Percentiles rank a stretch among this genome's conserved stretches.
Conservation (phyloP, 2,113 vertebrate genomes). For the Hippocampus comes region DNA sequence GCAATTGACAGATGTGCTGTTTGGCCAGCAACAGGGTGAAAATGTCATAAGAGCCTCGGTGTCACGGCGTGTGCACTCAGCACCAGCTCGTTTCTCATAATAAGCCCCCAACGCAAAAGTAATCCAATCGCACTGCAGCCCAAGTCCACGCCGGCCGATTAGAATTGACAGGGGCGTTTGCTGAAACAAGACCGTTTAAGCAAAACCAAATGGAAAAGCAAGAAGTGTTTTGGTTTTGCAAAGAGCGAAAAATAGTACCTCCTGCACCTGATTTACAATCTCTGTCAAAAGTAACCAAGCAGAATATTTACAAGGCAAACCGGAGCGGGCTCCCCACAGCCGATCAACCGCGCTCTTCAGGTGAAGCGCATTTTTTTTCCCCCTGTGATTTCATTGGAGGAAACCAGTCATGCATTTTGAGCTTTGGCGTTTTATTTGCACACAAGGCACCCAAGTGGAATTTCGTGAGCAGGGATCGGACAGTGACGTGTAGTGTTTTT, state of each 20-base stretch:
- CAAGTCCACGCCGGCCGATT: conserved; percentile 42
- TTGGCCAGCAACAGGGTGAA: conserved; percentile 42
- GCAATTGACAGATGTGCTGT: conserved; percentile 56
- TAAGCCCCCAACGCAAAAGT: conserved; percentile 59
- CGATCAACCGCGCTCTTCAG: conserved; percentile 8
- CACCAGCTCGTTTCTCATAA: conserved; percentile 60
- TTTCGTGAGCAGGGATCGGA: background rate
- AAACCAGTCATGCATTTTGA: background rate
- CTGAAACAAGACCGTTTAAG: conserved; percentile 43
- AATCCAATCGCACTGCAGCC: conserved; percentile 55
- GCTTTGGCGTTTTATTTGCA: background rate
- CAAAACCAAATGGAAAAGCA: conserved; percentile 34
- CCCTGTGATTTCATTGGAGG: background rate
- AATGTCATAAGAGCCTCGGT: conserved; percentile 58
- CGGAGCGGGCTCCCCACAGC: conserved; percentile 8
- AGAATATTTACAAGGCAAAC: conserved; percentile 24
- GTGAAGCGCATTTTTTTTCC: background rate
- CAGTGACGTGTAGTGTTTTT: background rate
- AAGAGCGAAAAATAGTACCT: conserved; percentile 5
- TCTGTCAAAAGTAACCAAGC: conserved; percentile 23
- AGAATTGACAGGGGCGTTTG: conserved; percentile 53
- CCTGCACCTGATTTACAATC: conserved; percentile 27
- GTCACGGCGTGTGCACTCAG: conserved; percentile 46
- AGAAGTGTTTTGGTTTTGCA: conserved; percentile 29
- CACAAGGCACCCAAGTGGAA: background rate